A percentile compares a stretch with the other conserved stretches of the same genome.
Conservation (phyloP, 2,888 invertebrate genomes). For the Scaptomyza reducta region DNA sequence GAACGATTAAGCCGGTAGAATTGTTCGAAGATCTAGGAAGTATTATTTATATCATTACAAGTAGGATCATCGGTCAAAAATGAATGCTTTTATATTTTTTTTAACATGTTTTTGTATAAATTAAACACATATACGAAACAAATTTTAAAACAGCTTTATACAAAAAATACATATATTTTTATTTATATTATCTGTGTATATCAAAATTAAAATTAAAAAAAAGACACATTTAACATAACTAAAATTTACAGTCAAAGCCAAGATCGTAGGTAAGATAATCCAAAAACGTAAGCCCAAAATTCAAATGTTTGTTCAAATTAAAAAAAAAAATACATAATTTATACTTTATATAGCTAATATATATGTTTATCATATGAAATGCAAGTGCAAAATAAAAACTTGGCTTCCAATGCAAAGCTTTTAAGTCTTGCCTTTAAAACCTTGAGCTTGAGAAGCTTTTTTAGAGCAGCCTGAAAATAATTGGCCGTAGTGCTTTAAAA, state of each 20-base stretch:
- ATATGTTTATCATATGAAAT: constrained; percentile 30
- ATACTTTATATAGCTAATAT: constrained; percentile 28
- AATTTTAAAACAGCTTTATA: neutral
- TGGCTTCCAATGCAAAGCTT: constrained; percentile 73
- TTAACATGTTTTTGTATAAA: no score
- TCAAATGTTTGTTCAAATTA: constrained; percentile 25
- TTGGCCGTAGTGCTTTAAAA: constrained; percentile 71
- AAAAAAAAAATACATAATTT: constrained; percentile 23
- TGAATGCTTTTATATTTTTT: neutral
- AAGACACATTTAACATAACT: constrained; percentile 37
- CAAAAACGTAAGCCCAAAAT: constrained; percentile 52
- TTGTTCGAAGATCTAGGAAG: no score
- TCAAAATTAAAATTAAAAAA: constrained; percentile 15
- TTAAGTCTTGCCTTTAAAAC: constrained; percentile 58
- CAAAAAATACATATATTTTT: neutral
- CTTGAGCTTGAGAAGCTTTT: constrained; percentile 67
- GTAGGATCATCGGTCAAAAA: neutral
- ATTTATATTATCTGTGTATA: constrained; percentile 15
- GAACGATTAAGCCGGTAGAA: neutral
- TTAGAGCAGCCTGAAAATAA: constrained; percentile 57
- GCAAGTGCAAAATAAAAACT: constrained; percentile 47
- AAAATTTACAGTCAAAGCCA: constrained; percentile 61
- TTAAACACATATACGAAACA: neutral
- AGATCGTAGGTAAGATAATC: constrained; percentile 60
- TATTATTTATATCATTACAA: neutral